Base-by-base conservation (phyloP, 2,113 vertebrate genomes). In the Oreochromis niloticus region DNA sequence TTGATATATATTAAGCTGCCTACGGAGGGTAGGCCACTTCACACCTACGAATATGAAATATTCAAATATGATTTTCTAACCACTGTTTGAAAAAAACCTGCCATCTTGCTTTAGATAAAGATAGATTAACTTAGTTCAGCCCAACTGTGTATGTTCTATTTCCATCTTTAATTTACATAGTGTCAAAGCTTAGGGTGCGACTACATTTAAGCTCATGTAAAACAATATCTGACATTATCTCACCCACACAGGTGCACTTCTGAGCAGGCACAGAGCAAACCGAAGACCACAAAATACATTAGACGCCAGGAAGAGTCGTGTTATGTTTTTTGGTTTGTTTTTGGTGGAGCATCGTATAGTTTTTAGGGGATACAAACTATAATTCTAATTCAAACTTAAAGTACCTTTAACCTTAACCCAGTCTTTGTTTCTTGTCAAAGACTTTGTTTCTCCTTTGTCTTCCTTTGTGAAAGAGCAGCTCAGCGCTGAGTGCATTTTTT, bases 401-500 rank as follows among this genome's bases (percentile, higher is more conserved):
- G 61, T 1, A 39, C 61, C 1, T 3, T 66, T n/a, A 1, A 17
- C 55, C 3, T 75, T 46, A 78, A 50, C 3, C 1, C 24, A 78
- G 9, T 78, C 71, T 73, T 73, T 86, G 36, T 16, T 27, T 36
- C 43, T 68, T 27, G 27, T 27, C 27, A 27, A 27, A 27, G 27
- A 27, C 27, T 27, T 27, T 27, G 27, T 27, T 27, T 27, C n/a
- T 87, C 32, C 36, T 9, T 24, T 9, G 7, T 79, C 78, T 85
- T 57, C 55, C 10, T 63, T 46, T 93, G 94, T 88, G 87, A 83
- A 52, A 81, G 36, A 80, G 71, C 84, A 46, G 80, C 89, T 79
- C 81, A 80, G 89, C 92, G 89, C 83, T 83, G 88, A 89, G 46
- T 41, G 43, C 82, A 71, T 87, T 94, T 93, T 80, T 79, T 87